Percentiles rank a stretch among this genome's conserved stretches.
Conservation (phyloP, 2,797 vertebrate genomes). For the Phaenicophaeus curvirostris region DNA sequence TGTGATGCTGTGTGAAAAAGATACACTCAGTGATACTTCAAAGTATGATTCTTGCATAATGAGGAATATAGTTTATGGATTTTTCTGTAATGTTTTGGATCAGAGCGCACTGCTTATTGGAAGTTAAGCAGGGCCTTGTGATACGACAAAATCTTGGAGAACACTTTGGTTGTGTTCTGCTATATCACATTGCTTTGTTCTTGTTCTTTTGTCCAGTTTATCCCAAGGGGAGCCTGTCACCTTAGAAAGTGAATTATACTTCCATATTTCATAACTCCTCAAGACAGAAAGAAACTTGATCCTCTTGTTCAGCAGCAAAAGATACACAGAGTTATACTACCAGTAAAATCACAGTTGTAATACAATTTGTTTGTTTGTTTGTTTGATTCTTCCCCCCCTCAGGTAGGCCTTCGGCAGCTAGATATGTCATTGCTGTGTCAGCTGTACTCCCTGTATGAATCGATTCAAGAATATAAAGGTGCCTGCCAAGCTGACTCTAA, state of each 20-base stretch:
- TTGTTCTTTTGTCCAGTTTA: neutral
- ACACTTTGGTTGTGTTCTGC: neutral
- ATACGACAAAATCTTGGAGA: neutral
- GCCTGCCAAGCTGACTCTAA: constrained; percentile 92
- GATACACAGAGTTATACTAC: neutral
- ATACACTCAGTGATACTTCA: neutral
- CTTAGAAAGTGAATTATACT: neutral
- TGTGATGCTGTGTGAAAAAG: neutral
- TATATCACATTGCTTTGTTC: neutral
- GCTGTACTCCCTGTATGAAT: constrained; percentile 96
- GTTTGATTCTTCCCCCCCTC: neutral
- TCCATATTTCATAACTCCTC: neutral
- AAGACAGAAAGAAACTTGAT: neutral
- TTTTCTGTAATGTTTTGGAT: neutral
- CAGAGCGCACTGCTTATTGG: neutral
- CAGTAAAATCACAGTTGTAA: neutral
- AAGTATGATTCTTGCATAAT: neutral
- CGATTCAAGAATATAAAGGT: constrained; percentile 98
- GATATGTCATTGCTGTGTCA: constrained; percentile 99
- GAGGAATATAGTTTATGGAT: neutral
- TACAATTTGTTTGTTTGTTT: neutral
- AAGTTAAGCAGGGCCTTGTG: neutral
- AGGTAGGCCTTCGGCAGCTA: constrained; percentile 97
- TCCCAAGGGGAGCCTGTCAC: neutral
- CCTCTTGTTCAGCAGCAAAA: neutral